These are phyloP conservation scores for Heliconius hermathena DNA, from an alignment of 1,140 invertebrate genomes.

Conservation along the genomic window DNA sequence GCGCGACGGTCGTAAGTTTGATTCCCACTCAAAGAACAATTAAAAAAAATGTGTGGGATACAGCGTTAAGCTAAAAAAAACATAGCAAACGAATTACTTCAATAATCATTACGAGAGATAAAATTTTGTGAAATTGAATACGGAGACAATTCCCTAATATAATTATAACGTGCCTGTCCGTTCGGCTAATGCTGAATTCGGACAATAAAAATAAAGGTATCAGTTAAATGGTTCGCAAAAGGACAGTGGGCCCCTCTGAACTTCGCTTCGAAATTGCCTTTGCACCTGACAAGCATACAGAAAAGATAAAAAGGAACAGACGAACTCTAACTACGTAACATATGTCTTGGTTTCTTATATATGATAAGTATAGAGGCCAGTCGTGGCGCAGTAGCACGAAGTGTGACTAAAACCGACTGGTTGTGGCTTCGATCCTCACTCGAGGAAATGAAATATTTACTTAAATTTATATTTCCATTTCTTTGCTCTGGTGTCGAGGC, in stretches of 20 bases:
- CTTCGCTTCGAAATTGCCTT: conserved; percentile 51
- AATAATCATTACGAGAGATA: neutral
- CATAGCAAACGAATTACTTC: neutral
- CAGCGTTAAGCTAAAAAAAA: too few species aligned
- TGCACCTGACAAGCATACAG: conserved; percentile 55
- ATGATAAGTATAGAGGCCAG: neutral
- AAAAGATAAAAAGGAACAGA: conserved; percentile 19
- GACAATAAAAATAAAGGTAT: conserved; percentile 62
- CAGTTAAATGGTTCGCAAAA: conserved; percentile 51
- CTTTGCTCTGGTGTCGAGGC: too few species aligned
- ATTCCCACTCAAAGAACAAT: too few species aligned
- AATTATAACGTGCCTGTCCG: conserved; percentile 43
- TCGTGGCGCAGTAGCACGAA: too few species aligned
- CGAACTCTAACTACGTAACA: neutral
- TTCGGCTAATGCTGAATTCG: conserved; percentile 28
- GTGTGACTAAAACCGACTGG: too few species aligned
- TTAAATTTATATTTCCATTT: too few species aligned
- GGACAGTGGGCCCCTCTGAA: conserved; percentile 32
- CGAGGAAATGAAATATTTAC: too few species aligned
- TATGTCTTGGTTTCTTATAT: neutral
- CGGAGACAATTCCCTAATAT: conserved; percentile 41
- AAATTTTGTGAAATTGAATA: conserved; percentile 27
- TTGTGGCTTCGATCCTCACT: too few species aligned
- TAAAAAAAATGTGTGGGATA: too few species aligned
- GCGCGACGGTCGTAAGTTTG: too few species aligned